These are phyloP conservation scores for Sarcoramphus papa DNA, from an alignment of 2,797 vertebrate species.

Conservation along the genomic window DNA sequence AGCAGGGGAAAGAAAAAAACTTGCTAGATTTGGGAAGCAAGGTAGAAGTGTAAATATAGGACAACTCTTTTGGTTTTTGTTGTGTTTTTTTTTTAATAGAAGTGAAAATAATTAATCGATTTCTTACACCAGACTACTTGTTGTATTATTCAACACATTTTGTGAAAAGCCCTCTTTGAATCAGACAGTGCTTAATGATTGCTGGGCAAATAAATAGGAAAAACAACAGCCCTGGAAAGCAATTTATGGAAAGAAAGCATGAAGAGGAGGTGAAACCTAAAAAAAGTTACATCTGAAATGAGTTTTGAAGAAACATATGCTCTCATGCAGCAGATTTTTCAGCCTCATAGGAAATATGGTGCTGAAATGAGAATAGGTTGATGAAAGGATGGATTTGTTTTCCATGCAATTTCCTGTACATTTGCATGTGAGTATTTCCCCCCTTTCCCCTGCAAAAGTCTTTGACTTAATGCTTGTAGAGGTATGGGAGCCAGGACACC, in stretches of 20 bases:
- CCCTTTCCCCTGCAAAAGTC: neutral
- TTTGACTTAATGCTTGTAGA: neutral
- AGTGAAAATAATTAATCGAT: neutral
- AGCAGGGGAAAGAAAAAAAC: neutral
- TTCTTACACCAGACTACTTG: neutral
- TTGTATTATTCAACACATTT: neutral
- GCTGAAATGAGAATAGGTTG: constrained; percentile 48
- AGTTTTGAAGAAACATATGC: constrained; percentile 62
- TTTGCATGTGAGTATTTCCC: constrained; percentile 28
- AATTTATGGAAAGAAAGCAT: constrained; percentile 27
- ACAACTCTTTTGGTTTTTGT: neutral
- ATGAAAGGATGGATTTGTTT: constrained; percentile 56
- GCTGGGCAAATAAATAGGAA: constrained; percentile 30
- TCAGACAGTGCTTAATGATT: neutral
- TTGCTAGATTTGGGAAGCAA: neutral
- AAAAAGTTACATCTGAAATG: constrained; percentile 57
- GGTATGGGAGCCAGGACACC: neutral
- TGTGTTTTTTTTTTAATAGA: neutral
- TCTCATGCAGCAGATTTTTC: constrained; percentile 59
- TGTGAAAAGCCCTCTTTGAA: neutral
- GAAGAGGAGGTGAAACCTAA: constrained; percentile 55
- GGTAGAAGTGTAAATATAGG: neutral
- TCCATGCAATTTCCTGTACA: constrained; percentile 32
- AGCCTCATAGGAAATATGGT: constrained; percentile 53
- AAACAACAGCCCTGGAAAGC: constrained; percentile 24